Percentiles rank a stretch among this genome's conserved stretches.
These are phyloP conservation scores for Heteromurus nitidus DNA, from an alignment of 2,888 invertebrate species.

Conservation along the genomic window DNA sequence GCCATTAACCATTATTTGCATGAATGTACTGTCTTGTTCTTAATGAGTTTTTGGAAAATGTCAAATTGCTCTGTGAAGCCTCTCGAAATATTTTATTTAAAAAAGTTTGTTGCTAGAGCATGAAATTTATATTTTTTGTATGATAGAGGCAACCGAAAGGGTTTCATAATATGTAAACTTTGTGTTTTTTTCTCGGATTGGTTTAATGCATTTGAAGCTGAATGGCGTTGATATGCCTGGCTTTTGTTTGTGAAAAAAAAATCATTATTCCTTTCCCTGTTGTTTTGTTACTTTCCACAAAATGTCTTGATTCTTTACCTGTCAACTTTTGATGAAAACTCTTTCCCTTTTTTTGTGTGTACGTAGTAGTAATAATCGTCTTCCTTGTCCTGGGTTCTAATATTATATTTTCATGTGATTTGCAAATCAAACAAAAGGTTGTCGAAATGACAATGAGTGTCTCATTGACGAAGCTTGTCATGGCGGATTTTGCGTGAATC, in stretches of 20 bases:
- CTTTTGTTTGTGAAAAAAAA: not conserved
- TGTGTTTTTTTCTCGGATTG: too few relatives aligned
- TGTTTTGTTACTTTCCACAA: not conserved
- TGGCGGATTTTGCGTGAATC: conserved; percentile 81
- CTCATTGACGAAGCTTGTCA: conserved; percentile 89
- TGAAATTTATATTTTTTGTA: not conserved
- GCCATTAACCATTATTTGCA: too few relatives aligned
- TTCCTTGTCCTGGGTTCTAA: not conserved
- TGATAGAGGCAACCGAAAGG: too few relatives aligned
- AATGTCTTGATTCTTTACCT: not conserved
- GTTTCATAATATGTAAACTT: too few relatives aligned
- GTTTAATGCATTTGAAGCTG: too few relatives aligned
- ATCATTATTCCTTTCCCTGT: not conserved
- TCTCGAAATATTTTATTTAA: too few relatives aligned
- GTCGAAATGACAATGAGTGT: conserved; percentile 87
- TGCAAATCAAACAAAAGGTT: conserved; percentile 39
- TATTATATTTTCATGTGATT: not conserved
- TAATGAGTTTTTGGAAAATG: too few relatives aligned
- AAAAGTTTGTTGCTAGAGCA: not conserved
- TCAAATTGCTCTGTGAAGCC: too few relatives aligned
- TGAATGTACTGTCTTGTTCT: too few relatives aligned
- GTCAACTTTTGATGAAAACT: too few relatives aligned
- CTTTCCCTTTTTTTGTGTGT: not conserved
- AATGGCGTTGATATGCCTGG: conserved; percentile 5
- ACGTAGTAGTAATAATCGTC: not conserved